phyloP scores from a whole-genome alignment of 2,797 vertebrate species.

The Periparus ater region DNA sequence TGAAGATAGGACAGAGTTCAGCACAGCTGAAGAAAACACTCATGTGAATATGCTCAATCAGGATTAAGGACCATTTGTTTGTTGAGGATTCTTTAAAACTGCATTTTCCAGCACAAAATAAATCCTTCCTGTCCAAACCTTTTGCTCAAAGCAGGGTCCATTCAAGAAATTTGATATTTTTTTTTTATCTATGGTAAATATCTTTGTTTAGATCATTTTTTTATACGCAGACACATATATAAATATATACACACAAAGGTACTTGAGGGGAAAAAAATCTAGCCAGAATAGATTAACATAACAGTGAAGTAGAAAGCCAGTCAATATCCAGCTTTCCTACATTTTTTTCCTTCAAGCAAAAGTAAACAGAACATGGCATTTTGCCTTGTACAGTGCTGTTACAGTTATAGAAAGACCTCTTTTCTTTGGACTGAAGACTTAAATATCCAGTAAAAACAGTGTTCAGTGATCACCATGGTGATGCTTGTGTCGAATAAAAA shows the following conservation, averaged over 20 bases:
- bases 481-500: not conserved
- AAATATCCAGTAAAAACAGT: not conserved
- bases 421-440: not conserved
- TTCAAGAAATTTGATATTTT: not conserved
- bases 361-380: not conserved
- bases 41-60: not conserved
- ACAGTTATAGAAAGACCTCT: not conserved
- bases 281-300: not conserved
- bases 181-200: not conserved
- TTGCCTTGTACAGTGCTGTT: not conserved
- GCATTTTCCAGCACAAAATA: not conserved
- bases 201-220: not conserved
- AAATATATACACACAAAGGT: not conserved
- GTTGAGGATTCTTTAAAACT: not conserved
- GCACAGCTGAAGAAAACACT: not conserved
- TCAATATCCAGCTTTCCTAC: not conserved
- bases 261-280: not conserved
- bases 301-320: not conserved
- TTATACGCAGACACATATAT: not conserved
- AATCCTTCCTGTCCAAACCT: accelerated
- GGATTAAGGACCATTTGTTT: not conserved
- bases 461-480: not conserved
- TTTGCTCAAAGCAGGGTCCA: not conserved
- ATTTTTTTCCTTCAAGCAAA: not conserved
- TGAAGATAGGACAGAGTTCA: not conserved